Evolutionary conservation across 1,140 invertebrate genomes (phyloP), one percentile per base, ranked within the genome.

Genomic region (Trichoplusia ni): DNA sequence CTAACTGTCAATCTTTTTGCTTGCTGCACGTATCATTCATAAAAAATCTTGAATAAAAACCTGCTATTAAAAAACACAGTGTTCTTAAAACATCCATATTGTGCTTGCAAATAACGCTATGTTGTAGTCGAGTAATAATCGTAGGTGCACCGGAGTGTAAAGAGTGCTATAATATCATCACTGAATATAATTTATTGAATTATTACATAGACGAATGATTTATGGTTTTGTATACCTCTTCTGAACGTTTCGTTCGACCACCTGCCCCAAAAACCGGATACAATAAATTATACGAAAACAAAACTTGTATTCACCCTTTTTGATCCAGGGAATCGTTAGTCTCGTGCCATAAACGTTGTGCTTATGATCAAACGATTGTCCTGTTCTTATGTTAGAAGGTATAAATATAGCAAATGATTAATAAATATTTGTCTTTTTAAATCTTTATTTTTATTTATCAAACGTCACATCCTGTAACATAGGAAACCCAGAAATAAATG

Each of bases 261-360:
- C 85, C 83, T 86, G 82, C 78, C 71, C 64, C 66, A 31, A 72
- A 73, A 84, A 84, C 84, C 82, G 81, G 82, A 81, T 77, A 72
- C 69, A 56, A 84, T 88, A 82, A 86, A 86, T 88, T 82, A 86
- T 77, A 73, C 69, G 67, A 70, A 77, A 77, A 71, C 64, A 75
- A 81, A 84, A 86, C 80, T 73, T 64, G 73, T 78, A 71, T 65
- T 65, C 73, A 78, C 84, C 75, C 81, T 78, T 75, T 62, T 67
- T n/a, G 21, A 47, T 63, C 71, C 74, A 66, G 80, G 81, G 79
- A 75, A 75, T 49, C 37, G 78, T 77, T 71, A 81, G 78, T 79
- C 81, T 86, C 76, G 80, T 84, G 81, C 79, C 59, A 47, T 60
- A 60, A 59, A 60, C 72, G 33, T 19, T 40, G 37, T 53, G 16